Conservation (phyloP, 2,888 invertebrate genomes). For the Amphimallon solstitiale region DNA sequence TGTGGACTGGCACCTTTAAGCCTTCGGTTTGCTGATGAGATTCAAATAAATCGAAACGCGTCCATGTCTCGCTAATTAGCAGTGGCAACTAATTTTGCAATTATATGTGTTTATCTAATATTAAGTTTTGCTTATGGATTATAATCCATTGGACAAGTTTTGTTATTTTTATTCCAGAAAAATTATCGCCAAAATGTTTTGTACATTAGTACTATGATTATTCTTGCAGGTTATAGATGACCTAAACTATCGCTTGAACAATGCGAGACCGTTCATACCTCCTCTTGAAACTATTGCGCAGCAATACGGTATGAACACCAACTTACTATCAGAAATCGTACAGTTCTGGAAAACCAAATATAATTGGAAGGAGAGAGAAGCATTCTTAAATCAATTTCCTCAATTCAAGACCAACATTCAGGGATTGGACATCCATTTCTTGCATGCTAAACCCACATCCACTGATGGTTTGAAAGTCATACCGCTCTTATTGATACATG, state of each 20-base stretch:
- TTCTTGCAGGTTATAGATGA: conserved; percentile 58
- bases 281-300: conserved; percentile 77
- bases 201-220: conserved; percentile 44
- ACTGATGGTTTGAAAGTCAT: conserved; percentile 61
- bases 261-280: conserved; percentile 56
- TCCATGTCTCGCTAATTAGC: too few species aligned
- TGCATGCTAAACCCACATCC: conserved; percentile 70
- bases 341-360: conserved; percentile 81
- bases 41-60: too few species aligned
- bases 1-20: too few species aligned
- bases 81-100: too few species aligned
- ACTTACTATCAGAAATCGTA: conserved; percentile 71
- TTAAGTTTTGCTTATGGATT: too few species aligned
- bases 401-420: conserved; percentile 79
- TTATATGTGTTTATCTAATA: too few species aligned
- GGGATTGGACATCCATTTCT: conserved; percentile 76
- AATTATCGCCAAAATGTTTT: too few species aligned
- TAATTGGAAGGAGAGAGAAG: conserved; percentile 73
- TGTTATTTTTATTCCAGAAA: too few species aligned
- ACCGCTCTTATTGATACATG: conserved; percentile 80
- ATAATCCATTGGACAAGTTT: too few species aligned
- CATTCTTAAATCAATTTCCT: conserved; percentile 71
- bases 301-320: conserved; percentile 83
- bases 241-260: conserved; percentile 67
- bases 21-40: too few species aligned